Percentiles rank a stretch among this genome's conserved stretches.
These are phyloP conservation scores for Spea multiplicata DNA, from an alignment of 2,113 vertebrate species.

Conservation along the genomic window DNA sequence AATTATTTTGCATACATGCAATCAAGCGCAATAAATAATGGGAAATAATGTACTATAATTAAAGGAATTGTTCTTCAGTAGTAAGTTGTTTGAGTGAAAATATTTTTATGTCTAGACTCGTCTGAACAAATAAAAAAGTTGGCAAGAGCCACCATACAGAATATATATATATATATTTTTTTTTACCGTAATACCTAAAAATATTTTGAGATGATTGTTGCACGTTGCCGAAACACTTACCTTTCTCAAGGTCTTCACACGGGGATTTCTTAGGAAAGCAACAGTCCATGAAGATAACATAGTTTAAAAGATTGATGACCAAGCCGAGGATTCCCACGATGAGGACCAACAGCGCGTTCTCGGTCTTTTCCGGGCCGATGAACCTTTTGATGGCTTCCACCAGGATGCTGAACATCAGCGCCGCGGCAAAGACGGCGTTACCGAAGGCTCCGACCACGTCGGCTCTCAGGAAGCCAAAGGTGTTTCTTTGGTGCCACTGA, in stretches of 20 bases:
- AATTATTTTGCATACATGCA: too few relatives aligned
- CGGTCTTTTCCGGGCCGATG: constrained; percentile 64
- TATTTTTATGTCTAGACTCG: too few relatives aligned
- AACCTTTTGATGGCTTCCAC: constrained; percentile 68
- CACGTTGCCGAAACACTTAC: constrained; percentile 55
- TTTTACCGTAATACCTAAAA: too few relatives aligned
- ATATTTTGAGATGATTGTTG: background rate
- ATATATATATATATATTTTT: too few relatives aligned
- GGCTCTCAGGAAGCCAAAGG: constrained; percentile 64
- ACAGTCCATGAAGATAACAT: constrained; percentile 71
- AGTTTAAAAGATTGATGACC: constrained; percentile 65
- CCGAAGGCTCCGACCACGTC: constrained; percentile 72
- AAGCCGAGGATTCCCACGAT: constrained; percentile 61
- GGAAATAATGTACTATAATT: too few relatives aligned
- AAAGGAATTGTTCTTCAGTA: too few relatives aligned
- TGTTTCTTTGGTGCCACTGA: constrained; percentile 58
- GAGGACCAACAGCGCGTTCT: constrained; percentile 59
- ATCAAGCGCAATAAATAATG: too few relatives aligned
- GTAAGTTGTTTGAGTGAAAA: too few relatives aligned
- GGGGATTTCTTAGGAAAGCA: constrained; percentile 51
- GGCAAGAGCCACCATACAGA: too few relatives aligned
- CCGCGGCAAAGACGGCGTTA: constrained; percentile 69
- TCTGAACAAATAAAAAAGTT: too few relatives aligned
- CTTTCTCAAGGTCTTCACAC: constrained; percentile 49
- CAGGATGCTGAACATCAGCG: constrained; percentile 70